Percentiles rank a stretch among this genome's conserved stretches.
Conservation (phyloP, 2,888 invertebrate species). For the Eilema griseolum region DNA sequence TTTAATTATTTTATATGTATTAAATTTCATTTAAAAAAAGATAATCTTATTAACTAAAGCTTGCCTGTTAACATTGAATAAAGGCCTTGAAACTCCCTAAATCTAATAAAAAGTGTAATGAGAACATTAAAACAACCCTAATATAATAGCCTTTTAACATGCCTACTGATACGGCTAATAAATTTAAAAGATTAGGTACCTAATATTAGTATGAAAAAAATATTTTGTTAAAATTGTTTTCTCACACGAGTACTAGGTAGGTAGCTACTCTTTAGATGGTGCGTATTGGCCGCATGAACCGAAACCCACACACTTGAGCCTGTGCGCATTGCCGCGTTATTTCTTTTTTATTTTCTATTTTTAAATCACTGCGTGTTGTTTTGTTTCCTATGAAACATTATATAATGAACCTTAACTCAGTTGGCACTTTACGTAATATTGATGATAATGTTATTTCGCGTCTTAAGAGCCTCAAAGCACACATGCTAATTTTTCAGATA, state of each 20-base stretch:
- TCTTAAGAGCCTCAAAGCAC: too few relatives aligned
- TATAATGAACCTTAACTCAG: neutral
- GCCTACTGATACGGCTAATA: neutral
- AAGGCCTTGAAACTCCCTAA: neutral
- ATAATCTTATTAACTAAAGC: neutral
- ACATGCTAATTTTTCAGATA: neutral
- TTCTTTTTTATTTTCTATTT: neutral
- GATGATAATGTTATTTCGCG: too few relatives aligned
- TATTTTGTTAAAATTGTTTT: neutral
- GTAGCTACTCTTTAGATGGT: neutral
- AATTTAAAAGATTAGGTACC: neutral
- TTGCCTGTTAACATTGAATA: neutral
- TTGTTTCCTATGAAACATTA: neutral
- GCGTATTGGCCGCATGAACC: neutral
- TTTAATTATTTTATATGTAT: too few relatives aligned
- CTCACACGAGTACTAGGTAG: neutral
- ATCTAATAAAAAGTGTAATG: conserved; percentile 1
- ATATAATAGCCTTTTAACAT: neutral
- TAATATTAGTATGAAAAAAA: neutral
- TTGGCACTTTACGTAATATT: neutral
- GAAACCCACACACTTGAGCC: neutral
- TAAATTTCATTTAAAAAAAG: too few relatives aligned
- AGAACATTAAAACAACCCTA: neutral
- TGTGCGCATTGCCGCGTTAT: neutral
- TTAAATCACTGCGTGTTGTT: neutral